Evolutionary conservation across 64 coral and sea anemone species (phyloP).

Genomic region (Actinia equina): DNA sequence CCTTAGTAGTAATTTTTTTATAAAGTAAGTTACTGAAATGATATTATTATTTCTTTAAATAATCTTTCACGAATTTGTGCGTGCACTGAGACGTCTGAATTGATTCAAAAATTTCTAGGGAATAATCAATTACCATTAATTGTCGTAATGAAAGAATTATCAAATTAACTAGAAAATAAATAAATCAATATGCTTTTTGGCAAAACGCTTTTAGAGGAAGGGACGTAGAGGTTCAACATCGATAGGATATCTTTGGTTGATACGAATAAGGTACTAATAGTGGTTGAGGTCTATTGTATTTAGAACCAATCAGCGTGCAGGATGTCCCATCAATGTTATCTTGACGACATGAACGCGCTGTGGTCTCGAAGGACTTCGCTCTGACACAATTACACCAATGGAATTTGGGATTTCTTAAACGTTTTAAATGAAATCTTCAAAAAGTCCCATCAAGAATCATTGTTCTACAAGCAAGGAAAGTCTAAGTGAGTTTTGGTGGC

Average conservation of each 20-base stretch:
- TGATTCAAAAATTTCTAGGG: background rate
- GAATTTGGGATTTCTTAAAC: constrained; percentile 7
- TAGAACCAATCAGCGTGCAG: background rate
- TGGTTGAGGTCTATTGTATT: background rate
- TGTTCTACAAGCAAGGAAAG: background rate
- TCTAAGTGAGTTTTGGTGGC: background rate
- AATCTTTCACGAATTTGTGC: background rate
- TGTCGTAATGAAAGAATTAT: background rate
- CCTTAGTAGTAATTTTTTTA: too few species aligned
- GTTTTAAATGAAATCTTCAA: constrained; percentile 6
- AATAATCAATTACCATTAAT: background rate
- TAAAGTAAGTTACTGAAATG: too few species aligned
- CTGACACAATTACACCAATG: constrained; percentile 4
- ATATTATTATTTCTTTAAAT: background rate
- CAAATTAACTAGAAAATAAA: background rate
- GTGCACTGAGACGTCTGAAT: background rate
- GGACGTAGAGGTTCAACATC: constrained; percentile 2
- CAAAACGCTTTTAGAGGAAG: background rate
- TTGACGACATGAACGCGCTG: constrained; percentile 36
- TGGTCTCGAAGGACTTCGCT: constrained; percentile 7
- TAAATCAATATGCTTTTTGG: background rate
- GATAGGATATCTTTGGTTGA: background rate
- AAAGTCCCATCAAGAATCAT: background rate
- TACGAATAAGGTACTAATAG: background rate
- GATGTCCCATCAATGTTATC: constrained; percentile 17